Percentiles rank a stretch among this genome's conserved stretches.
Conservation (phyloP, 2,113 vertebrate species). For the Hystrix cristata region DNA sequence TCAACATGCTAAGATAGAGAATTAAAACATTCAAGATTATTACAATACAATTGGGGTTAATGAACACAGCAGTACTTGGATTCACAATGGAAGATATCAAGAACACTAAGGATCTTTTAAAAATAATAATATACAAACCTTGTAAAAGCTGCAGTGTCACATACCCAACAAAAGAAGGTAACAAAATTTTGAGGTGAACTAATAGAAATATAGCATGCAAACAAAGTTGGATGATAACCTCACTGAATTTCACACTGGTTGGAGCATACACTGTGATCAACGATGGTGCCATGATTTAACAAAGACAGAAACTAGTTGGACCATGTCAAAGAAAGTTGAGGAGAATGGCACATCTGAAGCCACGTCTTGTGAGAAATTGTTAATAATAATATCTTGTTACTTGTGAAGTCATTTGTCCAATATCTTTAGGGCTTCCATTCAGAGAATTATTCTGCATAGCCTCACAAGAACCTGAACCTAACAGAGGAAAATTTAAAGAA, state of each 20-base stretch:
- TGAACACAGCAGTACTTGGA: slow-evolving; percentile 24
- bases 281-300: background rate
- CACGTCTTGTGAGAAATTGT: background rate
- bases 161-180: background rate
- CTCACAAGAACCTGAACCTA: background rate
- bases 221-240: background rate
- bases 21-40: background rate
- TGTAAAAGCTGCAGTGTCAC: background rate
- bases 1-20: background rate
- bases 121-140: background rate
- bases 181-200: background rate
- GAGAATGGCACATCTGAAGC: background rate
- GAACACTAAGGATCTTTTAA: background rate
- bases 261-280: background rate
- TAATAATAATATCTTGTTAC: background rate
- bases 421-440: background rate
- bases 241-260: background rate
- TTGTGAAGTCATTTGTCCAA: background rate
- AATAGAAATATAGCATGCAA: background rate
- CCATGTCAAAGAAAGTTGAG: background rate
- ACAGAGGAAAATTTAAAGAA: background rate
- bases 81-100: slow-evolving; percentile 39
- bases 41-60: slow-evolving; percentile 39
- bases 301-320: background rate
- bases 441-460: background rate